These are phyloP conservation scores for Hyles euphorbiae DNA, from an alignment of 1,140 invertebrate species.

Conservation along the genomic window DNA sequence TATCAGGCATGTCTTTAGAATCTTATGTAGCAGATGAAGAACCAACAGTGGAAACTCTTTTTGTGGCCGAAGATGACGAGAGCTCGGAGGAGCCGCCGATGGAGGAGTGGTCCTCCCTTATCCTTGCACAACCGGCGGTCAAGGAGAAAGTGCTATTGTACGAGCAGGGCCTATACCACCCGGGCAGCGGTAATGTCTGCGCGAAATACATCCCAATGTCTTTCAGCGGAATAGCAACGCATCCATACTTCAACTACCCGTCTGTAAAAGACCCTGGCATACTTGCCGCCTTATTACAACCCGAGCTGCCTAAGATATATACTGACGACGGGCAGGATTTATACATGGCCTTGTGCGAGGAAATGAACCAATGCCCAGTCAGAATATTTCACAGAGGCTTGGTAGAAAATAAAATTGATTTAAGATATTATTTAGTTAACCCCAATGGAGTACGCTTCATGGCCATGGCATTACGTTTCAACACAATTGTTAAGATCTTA, in stretches of 20 bases:
- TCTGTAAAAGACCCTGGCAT: slow-evolving; percentile 70
- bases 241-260: slow-evolving; percentile 71
- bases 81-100: slow-evolving; percentile 45
- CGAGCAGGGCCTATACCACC: slow-evolving; percentile 35
- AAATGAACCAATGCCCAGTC: slow-evolving; percentile 61
- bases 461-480: slow-evolving; percentile 51
- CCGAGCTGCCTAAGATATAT: slow-evolving; percentile 44
- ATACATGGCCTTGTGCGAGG: slow-evolving; percentile 61
- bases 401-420: slow-evolving; percentile 50
- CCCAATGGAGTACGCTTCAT: slow-evolving; percentile 58
- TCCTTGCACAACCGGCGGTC: slow-evolving; percentile 31
- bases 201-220: slow-evolving; percentile 56
- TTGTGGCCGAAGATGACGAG: slow-evolving; percentile 18
- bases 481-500: slow-evolving; percentile 52
- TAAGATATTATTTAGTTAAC: slow-evolving; percentile 68
- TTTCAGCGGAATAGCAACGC: slow-evolving; percentile 57
- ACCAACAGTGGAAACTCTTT: slow-evolving; percentile 8
- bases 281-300: slow-evolving; percentile 51
- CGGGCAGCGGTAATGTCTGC: slow-evolving; percentile 55
- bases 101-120: slow-evolving; percentile 53
- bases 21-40: no score
- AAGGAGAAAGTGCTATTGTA: slow-evolving; percentile 29
- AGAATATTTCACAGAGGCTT: slow-evolving; percentile 52
- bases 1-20: slow-evolving; percentile 26
- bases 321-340: slow-evolving; percentile 61